Percentiles rank a stretch among this genome's conserved stretches.
Conservation (phyloP, 1,140 invertebrate genomes). For the roundworm (Caenorhabditis elegans) region WBcel235 BX284602.5:10076001-10076500, state of each 20-base stretch:
- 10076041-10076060: too few species aligned
- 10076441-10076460: background rate
- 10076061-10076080: background rate
- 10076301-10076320: slow-evolving; percentile 2
- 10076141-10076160: background rate
- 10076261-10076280: background rate
- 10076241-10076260: too few species aligned
- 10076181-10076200: background rate
- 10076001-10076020: background rate
- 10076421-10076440: background rate
- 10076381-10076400: slow-evolving; percentile 25
- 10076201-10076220: too few species aligned
- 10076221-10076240: too few species aligned
- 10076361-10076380: background rate
- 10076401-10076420: background rate
- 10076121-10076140: background rate
- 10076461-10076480: background rate
- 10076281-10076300: background rate
- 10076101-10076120: background rate
- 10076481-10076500: too few species aligned
- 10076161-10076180: slow-evolving; percentile 33
- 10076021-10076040: too few species aligned
- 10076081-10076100: background rate
- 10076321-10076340: slow-evolving; percentile 31
- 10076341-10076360: background rate